These are phyloP conservation scores for Elysia crispata DNA, from an alignment of 2,888 invertebrate species.

Conservation along the genomic window DNA sequence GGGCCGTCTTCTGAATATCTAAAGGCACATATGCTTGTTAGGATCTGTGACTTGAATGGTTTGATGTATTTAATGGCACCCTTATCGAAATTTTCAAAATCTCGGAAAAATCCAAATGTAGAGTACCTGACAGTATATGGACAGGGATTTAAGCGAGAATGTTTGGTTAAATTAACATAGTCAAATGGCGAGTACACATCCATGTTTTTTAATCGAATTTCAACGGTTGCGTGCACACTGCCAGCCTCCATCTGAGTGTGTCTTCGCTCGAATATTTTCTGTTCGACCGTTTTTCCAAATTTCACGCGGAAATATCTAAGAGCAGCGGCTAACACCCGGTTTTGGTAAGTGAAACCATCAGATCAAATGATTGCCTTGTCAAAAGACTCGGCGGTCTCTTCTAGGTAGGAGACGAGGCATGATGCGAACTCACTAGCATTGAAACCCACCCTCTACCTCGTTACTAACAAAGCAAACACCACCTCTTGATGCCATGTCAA, in stretches of 20 bases:
- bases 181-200: conserved; percentile 41
- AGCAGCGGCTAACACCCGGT: conserved; percentile 44
- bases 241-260: conserved; percentile 53
- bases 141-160: background rate
- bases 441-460: conserved; percentile 19
- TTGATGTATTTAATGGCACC: too few relatives aligned
- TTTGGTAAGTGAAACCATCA: conserved; percentile 50
- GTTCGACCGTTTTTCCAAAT: conserved; percentile 38
- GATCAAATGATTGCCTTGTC: conserved; percentile 44
- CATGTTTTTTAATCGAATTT: conserved; percentile 37
- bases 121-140: conserved; percentile 45
- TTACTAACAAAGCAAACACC: conserved; percentile 24
- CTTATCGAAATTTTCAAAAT: conserved; percentile 17
- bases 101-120: conserved; percentile 46
- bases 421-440: conserved; percentile 32
- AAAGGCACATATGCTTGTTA: background rate
- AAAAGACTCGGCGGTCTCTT: background rate
- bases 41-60: background rate
- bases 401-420: conserved; percentile 1
- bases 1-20: background rate
- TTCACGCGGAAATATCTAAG: conserved; percentile 31
- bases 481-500: conserved; percentile 3
- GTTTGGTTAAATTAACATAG: conserved; percentile 9
- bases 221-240: conserved; percentile 43
- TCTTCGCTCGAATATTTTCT: conserved; percentile 49